A percentile compares a stretch with the other conserved stretches of the same genome.
Evolutionary conservation across 2,113 vertebrate genomes (phyloP).

Genomic region (Anolis carolinensis): DNA sequence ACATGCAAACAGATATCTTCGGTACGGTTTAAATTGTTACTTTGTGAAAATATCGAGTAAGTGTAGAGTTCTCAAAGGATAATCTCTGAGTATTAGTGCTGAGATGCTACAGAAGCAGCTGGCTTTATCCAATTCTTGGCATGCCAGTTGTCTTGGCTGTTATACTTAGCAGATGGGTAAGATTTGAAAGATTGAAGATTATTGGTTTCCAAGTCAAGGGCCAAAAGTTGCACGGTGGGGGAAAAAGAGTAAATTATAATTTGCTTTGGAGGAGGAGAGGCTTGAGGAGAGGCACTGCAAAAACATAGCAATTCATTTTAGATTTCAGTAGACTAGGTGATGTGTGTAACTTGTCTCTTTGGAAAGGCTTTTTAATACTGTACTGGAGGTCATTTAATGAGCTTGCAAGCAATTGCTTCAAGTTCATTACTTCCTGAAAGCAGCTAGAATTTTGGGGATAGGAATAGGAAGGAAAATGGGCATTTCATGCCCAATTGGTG

Average conservation of each 20-base stretch:
- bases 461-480: slow-evolving; percentile 41
- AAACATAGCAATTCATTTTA: slow-evolving; percentile 69
- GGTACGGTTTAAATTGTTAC: not conserved
- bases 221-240: slow-evolving; percentile 67
- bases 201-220: slow-evolving; percentile 70
- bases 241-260: slow-evolving; percentile 67
- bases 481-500: slow-evolving; percentile 9
- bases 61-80: slow-evolving; percentile 59
- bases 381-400: slow-evolving; percentile 67
- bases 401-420: slow-evolving; percentile 63
- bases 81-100: slow-evolving; percentile 63
- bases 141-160: slow-evolving; percentile 73
- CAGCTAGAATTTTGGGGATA: slow-evolving; percentile 53
- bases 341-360: slow-evolving; percentile 50
- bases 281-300: slow-evolving; percentile 64
- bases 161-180: slow-evolving; percentile 76
- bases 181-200: slow-evolving; percentile 73
- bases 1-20: not conserved
- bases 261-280: slow-evolving; percentile 46
- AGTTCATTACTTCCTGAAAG: slow-evolving; percentile 64
- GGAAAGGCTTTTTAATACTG: slow-evolving; percentile 61
- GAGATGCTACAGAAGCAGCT: slow-evolving; percentile 67
- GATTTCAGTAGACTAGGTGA: slow-evolving; percentile 57
- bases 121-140: slow-evolving; percentile 68
- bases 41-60: not conserved